phyloP scores from a whole-genome alignment of 2,888 invertebrate genomes.

The Idaea biselata region DNA sequence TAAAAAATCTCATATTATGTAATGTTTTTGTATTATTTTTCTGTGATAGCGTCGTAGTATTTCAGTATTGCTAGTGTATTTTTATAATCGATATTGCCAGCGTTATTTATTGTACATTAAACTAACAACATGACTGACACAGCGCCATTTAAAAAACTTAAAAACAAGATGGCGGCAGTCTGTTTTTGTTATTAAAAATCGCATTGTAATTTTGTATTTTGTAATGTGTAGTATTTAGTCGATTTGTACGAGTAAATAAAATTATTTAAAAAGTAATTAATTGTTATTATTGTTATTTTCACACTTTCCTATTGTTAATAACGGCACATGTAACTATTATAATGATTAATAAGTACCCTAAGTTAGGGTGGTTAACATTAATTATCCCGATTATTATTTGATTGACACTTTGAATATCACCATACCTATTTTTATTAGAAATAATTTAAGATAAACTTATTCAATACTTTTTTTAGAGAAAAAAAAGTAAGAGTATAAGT shows the following conservation, averaged over 20 bases:
- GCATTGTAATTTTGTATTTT: slow-evolving; percentile 40
- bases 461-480: slow-evolving; percentile 26
- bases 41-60: slow-evolving; percentile 62
- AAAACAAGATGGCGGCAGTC: background rate
- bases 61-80: slow-evolving; percentile 57
- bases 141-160: background rate
- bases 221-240: slow-evolving; percentile 43
- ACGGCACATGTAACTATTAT: slow-evolving; percentile 26
- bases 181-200: background rate
- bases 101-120: slow-evolving; percentile 41
- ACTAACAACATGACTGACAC: background rate
- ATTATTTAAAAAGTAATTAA: slow-evolving; percentile 44
- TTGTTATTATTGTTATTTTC: slow-evolving; percentile 62
- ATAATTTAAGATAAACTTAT: slow-evolving; percentile 29
- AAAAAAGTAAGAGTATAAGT: slow-evolving; percentile 35
- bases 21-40: slow-evolving; percentile 43
- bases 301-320: slow-evolving; percentile 32
- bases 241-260: slow-evolving; percentile 56
- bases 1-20: slow-evolving; percentile 27
- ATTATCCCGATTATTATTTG: slow-evolving; percentile 57
- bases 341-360: slow-evolving; percentile 42
- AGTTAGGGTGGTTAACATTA: slow-evolving; percentile 58
- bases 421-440: slow-evolving; percentile 34
- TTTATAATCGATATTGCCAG: slow-evolving; percentile 52
- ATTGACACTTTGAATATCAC: slow-evolving; percentile 77